phyloP scores from a whole-genome alignment of 2,797 vertebrate genomes.

The Hydrolagus colliei region DNA sequence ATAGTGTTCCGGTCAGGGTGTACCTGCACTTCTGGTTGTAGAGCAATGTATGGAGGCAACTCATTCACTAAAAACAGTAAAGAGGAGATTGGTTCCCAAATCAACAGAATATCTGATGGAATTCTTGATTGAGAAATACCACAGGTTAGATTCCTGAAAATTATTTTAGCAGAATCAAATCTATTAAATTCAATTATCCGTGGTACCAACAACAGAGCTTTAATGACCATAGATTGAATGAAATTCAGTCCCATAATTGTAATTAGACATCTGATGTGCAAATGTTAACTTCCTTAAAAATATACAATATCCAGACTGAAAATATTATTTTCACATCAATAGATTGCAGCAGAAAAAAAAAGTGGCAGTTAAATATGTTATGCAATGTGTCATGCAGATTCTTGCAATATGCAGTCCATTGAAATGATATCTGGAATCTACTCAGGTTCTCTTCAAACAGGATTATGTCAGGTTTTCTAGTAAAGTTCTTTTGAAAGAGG shows the following conservation, averaged over 20 bases:
- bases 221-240: neutral
- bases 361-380: neutral
- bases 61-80: too few relatives aligned
- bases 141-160: too few relatives aligned
- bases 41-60: too few relatives aligned
- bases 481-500: too few relatives aligned
- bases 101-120: too few relatives aligned
- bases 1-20: too few relatives aligned
- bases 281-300: neutral
- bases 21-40: too few relatives aligned
- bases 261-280: neutral
- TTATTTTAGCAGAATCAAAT: too few relatives aligned
- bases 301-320: neutral
- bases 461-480: neutral
- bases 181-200: neutral
- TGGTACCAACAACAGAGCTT: neutral
- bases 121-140: too few relatives aligned
- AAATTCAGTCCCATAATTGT: neutral
- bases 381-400: neutral
- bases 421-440: neutral
- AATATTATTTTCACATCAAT: neutral
- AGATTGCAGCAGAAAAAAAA: neutral
- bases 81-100: too few relatives aligned
- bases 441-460: neutral
- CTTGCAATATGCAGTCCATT: neutral